These are phyloP conservation scores for Cantharis nigra DNA, from an alignment of 2,888 invertebrate species.

Conservation along the genomic window DNA sequence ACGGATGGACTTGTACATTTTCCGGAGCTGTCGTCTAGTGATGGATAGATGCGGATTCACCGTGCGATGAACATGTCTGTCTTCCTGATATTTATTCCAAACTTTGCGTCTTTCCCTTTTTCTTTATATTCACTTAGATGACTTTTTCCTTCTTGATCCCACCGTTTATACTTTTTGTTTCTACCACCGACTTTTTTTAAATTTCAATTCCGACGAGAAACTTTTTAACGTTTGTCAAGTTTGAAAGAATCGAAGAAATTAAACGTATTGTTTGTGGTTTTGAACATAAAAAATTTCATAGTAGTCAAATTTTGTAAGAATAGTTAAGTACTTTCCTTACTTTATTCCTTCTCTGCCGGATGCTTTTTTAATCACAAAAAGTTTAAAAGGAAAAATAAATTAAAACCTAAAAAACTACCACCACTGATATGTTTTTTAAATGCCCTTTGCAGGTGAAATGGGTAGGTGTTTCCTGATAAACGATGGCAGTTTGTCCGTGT, in stretches of 20 bases:
- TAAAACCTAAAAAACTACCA: not conserved
- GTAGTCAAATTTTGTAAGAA: not conserved
- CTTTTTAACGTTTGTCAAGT: slow-evolving; percentile 22
- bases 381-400: not conserved
- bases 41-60: slow-evolving; percentile 31
- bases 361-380: not conserved
- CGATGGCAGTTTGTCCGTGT: slow-evolving; percentile 24
- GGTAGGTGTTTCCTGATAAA: slow-evolving; percentile 26
- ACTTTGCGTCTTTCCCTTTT: slow-evolving; percentile 29
- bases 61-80: slow-evolving; percentile 32
- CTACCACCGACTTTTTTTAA: slow-evolving; percentile 17
- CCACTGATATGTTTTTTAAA: not conserved
- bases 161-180: slow-evolving; percentile 33
- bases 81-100: slow-evolving; percentile 31
- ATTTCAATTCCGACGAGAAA: slow-evolving; percentile 23
- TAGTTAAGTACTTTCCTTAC: not conserved
- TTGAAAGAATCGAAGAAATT: slow-evolving; percentile 22
- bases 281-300: not conserved
- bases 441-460: slow-evolving; percentile 21
- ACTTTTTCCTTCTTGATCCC: slow-evolving; percentile 30
- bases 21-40: slow-evolving; percentile 27
- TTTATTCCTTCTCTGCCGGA: not conserved
- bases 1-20: slow-evolving; percentile 31
- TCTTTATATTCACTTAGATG: slow-evolving; percentile 31
- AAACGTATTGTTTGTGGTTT: slow-evolving; percentile 16